Evolutionary conservation across 2,888 invertebrate genomes (phyloP).

Genomic region (Drosophila rubida): DNA sequence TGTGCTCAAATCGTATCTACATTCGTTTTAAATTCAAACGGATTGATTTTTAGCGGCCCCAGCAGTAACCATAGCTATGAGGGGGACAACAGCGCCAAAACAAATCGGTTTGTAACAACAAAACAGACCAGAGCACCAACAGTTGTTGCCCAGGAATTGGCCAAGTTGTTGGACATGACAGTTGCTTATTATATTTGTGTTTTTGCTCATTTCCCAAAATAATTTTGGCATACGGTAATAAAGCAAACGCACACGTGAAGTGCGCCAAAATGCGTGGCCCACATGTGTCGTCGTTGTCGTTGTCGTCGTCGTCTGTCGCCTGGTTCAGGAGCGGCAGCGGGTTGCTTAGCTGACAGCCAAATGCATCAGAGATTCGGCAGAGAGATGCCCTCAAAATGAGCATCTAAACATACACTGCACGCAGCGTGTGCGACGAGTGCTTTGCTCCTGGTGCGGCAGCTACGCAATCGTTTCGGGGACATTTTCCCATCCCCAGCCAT

Average conservation of each 20-base stretch:
- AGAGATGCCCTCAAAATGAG: conserved; percentile 29
- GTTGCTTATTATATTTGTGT: conserved; percentile 43
- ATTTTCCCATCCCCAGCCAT: conserved; percentile 32
- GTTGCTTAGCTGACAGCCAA: conserved; percentile 23
- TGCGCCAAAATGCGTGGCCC: conserved; percentile 53
- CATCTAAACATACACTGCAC: conserved; percentile 11
- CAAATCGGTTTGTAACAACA: conserved; percentile 39
- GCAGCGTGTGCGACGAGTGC: conserved; percentile 14
- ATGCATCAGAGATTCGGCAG: conserved; percentile 20
- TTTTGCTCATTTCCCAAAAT: conserved; percentile 84
- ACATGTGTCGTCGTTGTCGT: conserved; percentile 44
- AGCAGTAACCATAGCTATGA: conserved; percentile 66
- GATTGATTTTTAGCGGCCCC: conserved; percentile 1
- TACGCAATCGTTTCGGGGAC: conserved; percentile 49
- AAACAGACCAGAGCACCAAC: conserved; percentile 8
- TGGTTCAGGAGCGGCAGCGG: conserved; percentile 11
- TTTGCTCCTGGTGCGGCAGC: conserved; percentile 38
- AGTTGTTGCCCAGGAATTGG: conserved; percentile 21
- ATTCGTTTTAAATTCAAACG: neutral
- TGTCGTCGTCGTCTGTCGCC: conserved; percentile 15
- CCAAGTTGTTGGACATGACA: conserved; percentile 31
- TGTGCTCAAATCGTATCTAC: conserved; percentile 25
- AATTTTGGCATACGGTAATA: conserved; percentile 55
- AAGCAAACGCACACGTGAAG: conserved; percentile 37
- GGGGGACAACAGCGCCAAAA: conserved; percentile 52